Evolutionary conservation across 2,113 vertebrate genomes (phyloP), one percentile per base, ranked within the genome.

Genomic region (Vidua macroura): DNA sequence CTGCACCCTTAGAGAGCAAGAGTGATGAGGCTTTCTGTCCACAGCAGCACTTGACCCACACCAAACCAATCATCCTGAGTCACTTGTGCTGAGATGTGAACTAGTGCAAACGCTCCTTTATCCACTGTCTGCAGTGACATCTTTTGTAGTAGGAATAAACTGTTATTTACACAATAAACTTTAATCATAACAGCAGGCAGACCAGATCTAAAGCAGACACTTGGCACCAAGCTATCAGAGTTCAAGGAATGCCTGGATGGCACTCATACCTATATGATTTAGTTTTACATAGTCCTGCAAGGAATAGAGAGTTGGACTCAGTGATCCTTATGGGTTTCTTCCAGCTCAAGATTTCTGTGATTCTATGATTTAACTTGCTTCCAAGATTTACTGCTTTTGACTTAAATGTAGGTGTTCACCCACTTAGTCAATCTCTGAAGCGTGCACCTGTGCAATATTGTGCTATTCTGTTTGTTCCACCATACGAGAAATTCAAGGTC

Each of bases 221-320:
- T 44, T 59, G 37, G 44, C 60, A 59, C 28, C 33, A 39, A 52
- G 27, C 33, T 39, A 2, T 33, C 37, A 37, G 52, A 74, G 52
- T 43, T 70, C n/a, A 53, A 53, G n/a, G 28, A 77, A 37, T 1
- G 2, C n/a, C 43, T 72, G 51, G 11, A 51, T 52, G 20, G 14
- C 24, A 59, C 33, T 46, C 0, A 0, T 39, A 37, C 18, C 28
- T 53, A 7, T 10, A 15, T 24, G 19, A 31, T 30, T 67, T 46
- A 24, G 2, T 59, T 81, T 74, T 52, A 30, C 27, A 7, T 24
- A 28, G 3, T 46, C 52, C 37, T n/a, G 9, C 0, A 0, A 67
- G 16, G 39, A 82, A 44, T 44, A 52, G 39, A 10, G 9, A 48
- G 9, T n/a, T 59, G 33, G 30, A n/a, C 19, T n/a, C 3, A 0